phyloP scores from a whole-genome alignment of 2,113 vertebrate species.

The Anhinga anhinga region DNA sequence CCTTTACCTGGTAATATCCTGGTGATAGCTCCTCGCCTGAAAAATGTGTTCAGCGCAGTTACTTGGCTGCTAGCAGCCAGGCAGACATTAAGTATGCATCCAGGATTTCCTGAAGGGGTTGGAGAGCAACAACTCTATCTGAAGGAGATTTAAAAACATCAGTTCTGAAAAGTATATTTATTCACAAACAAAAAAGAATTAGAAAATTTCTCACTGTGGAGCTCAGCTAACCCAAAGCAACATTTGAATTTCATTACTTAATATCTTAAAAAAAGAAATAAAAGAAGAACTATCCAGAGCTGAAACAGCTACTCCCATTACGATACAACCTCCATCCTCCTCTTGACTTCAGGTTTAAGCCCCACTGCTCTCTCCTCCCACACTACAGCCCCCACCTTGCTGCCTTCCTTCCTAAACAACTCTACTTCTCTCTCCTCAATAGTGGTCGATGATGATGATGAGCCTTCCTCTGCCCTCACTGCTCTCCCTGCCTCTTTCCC shows the following conservation, averaged over 20 bases:
- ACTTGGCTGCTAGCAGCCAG: not conserved
- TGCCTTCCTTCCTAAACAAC: not conserved
- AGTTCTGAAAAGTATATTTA: not conserved
- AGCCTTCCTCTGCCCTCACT: not conserved
- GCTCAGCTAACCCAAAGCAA: not conserved
- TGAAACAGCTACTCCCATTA: not conserved
- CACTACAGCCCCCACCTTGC: not conserved
- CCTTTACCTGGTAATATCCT: constrained; percentile 13
- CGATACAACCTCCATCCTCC: not conserved
- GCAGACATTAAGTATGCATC: not conserved
- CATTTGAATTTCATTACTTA: not conserved
- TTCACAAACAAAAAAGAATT: not conserved
- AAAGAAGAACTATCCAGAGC: not conserved
- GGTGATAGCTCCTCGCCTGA: not conserved
- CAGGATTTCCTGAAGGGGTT: not conserved
- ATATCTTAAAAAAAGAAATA: not conserved
- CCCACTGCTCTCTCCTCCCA: not conserved
- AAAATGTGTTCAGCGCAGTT: not conserved
- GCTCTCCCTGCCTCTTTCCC: not conserved
- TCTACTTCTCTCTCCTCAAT: not conserved
- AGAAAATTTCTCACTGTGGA: not conserved
- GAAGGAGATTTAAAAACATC: not conserved
- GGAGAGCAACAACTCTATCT: not conserved
- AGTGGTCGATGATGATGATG: not conserved
- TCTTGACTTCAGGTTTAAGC: not conserved